Evolutionary conservation across 2,797 vertebrate genomes (phyloP).

Genomic region (Danio aesculapii): DNA sequence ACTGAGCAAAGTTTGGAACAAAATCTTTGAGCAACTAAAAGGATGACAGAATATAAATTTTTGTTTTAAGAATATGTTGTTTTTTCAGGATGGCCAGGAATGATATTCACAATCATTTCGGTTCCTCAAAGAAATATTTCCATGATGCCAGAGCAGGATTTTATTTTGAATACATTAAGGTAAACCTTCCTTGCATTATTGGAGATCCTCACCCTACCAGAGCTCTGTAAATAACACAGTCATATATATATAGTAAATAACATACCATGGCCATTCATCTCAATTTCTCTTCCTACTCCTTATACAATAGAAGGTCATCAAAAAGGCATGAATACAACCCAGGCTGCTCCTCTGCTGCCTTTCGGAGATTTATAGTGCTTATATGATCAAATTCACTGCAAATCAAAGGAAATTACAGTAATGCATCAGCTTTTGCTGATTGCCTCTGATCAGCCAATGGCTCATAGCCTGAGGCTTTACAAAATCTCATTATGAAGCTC

Average conservation of each 20-base stretch:
- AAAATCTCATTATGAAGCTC: conserved; percentile 36
- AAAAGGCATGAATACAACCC: conserved; percentile 37
- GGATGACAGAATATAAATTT: background rate
- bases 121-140: conserved; percentile 21
- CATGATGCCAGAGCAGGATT: conserved; percentile 23
- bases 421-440: conserved; percentile 50
- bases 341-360: conserved; percentile 21
- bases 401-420: conserved; percentile 51
- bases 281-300: conserved; percentile 43
- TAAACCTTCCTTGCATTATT: conserved; percentile 44
- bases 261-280: conserved; percentile 48
- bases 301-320: conserved; percentile 34
- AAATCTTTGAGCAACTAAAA: background rate
- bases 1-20: no score
- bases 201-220: conserved; percentile 12
- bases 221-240: conserved; percentile 41
- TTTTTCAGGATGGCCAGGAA: background rate
- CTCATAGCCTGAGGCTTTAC: conserved; percentile 19
- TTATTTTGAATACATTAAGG: conserved; percentile 16
- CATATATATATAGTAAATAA: conserved; percentile 32
- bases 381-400: conserved; percentile 46
- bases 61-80: background rate
- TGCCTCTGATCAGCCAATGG: conserved; percentile 37
- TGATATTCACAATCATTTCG: conserved; percentile 27
- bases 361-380: conserved; percentile 42